Base-by-base conservation (phyloP, 1,140 invertebrate species). In the Drosophila chauvacae region DNA sequence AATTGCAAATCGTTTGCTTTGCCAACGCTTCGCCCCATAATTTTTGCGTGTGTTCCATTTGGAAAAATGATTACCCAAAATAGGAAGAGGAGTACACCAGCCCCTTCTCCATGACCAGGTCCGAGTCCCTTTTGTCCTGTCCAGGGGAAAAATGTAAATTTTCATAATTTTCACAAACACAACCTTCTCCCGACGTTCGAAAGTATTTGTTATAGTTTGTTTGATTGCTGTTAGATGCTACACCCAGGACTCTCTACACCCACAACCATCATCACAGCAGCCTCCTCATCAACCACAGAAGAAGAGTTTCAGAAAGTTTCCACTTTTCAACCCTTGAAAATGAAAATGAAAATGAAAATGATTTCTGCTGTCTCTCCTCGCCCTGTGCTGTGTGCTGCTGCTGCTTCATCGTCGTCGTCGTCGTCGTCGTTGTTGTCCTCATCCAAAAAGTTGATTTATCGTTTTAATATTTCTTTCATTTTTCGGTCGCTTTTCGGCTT, bases 1-100 rank as follows among this genome's bases (percentile, higher is more conserved):
- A 92, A 92, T 92, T 92, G 91, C 91, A 91, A 91, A 91, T 91
- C 91, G 91, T 76, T 91, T 91, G 88, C 81, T 80, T 90, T 16
- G 16, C 14, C 28, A 30, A 6, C 28, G 28, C 28, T 30, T 1
- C 7, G 1, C 7, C 28, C 39, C 41, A 42, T 41, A 7, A 37
- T 35, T 30, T 51, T 35, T 42, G 51, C 50, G 50, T 53, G 50
- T 53, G 50, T 35, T 53, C 2, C 50, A 53, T 35, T 20, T 26
- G 30, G 14, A 18, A 30, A 30, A 68, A 68, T 41, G 50, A 48
- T 50, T 16, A 65, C 35, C 59, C 60, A 11, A 35, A 35, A 35
- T 2, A 4, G 30, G 30, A 13, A 11, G 33, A 13, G 33, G 33
- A 11, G 5, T 11, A 11, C 10, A 33, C 23, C 30, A 33, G 7